Conservation (phyloP, 2,113 vertebrate genomes). For the Monarcha castaneiventris region DNA sequence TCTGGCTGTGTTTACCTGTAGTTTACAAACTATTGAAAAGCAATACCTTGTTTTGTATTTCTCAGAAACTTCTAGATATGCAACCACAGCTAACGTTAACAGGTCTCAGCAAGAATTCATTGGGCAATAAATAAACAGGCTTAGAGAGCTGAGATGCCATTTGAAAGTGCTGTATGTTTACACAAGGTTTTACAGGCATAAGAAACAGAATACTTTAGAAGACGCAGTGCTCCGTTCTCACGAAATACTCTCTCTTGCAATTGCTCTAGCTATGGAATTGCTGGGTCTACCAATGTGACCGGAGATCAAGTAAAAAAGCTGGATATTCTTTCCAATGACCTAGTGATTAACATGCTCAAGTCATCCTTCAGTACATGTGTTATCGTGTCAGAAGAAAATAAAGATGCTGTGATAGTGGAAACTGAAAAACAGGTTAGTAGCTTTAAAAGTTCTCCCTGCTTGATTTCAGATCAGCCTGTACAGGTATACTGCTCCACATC, state of each 20-base stretch:
- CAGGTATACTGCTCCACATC: neutral
- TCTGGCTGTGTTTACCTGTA: neutral
- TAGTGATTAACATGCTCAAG: slow-evolving; percentile 95
- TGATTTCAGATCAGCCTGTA: neutral
- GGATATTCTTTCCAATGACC: slow-evolving; percentile 93
- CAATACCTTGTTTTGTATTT: neutral
- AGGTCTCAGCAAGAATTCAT: neutral
- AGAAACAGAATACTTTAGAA: neutral
- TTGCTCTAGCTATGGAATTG: slow-evolving; percentile 88
- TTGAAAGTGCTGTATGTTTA: neutral
- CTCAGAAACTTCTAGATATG: neutral
- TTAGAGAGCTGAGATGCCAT: neutral
- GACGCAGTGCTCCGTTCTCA: rapidly evolving
- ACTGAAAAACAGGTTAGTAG: slow-evolving; percentile 82
- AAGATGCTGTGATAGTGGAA: slow-evolving; percentile 88
- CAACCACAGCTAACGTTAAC: neutral
- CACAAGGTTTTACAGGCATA: neutral
- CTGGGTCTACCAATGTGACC: slow-evolving; percentile 93
- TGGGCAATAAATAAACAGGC: neutral
- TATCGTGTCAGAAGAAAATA: slow-evolving; percentile 93
- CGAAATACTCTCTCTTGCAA: neutral
- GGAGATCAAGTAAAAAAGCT: slow-evolving; percentile 98
- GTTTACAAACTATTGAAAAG: neutral
- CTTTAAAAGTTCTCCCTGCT: neutral
- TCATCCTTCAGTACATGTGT: slow-evolving; percentile 92